Evolutionary conservation across 2,113 vertebrate species (phyloP).

Genomic region (Triplophysa siluroides): DNA sequence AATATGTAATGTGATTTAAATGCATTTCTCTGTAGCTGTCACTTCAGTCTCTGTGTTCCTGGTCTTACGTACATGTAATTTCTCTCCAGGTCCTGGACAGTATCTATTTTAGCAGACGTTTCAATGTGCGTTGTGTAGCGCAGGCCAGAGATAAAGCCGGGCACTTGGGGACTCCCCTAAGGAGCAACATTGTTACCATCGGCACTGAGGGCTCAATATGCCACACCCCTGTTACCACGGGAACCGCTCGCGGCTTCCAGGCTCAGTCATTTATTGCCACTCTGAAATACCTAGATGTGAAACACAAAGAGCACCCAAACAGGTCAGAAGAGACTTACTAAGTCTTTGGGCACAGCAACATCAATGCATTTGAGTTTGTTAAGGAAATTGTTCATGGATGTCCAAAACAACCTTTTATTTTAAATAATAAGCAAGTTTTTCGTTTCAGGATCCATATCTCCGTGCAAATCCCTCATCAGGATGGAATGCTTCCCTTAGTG

Average conservation of each 20-base stretch:
- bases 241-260: slow-evolving; percentile 92
- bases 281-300: slow-evolving; percentile 94
- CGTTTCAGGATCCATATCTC: slow-evolving; percentile 95
- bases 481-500: slow-evolving; percentile 96
- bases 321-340: slow-evolving; percentile 72
- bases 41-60: not conserved
- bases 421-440: not conserved
- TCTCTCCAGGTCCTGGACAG: slow-evolving; percentile 89
- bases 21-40: not conserved
- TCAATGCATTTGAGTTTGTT: slow-evolving; percentile 4
- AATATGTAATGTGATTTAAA: not conserved
- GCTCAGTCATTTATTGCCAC: slow-evolving; percentile 96
- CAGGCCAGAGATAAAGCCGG: slow-evolving; percentile 91
- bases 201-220: slow-evolving; percentile 94
- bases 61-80: not conserved
- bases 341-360: not conserved
- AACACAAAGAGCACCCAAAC: slow-evolving; percentile 97
- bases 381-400: not conserved
- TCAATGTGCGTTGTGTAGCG: slow-evolving; percentile 94
- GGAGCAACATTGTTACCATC: slow-evolving; percentile 89
- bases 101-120: slow-evolving; percentile 96
- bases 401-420: not conserved
- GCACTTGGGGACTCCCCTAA: slow-evolving; percentile 87
- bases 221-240: slow-evolving; percentile 92
- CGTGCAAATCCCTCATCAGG: slow-evolving; percentile 97